Percentiles rank a stretch among this genome's conserved stretches.
Conservation (phyloP, 2,888 invertebrate genomes). For the Drosophila prolongata region DNA sequence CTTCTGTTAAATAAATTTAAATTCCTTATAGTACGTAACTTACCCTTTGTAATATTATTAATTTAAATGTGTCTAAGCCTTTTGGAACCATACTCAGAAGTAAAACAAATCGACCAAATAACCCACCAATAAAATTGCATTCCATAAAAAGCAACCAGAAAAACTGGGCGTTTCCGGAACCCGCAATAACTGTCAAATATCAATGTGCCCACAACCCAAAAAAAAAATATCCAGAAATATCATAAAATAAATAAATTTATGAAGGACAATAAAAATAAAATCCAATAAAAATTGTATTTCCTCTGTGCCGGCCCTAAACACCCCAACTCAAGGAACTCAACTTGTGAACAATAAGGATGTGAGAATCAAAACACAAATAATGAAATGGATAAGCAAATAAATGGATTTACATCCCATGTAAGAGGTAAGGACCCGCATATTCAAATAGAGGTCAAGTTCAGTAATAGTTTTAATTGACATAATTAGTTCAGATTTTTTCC, state of each 20-base stretch:
- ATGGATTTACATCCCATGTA: slow-evolving; percentile 24
- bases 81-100: too few relatives aligned
- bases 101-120: slow-evolving; percentile 13
- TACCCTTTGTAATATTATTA: too few relatives aligned
- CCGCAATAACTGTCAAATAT: slow-evolving; percentile 75
- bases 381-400: slow-evolving; percentile 14
- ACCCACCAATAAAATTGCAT: slow-evolving; percentile 7
- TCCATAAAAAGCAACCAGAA: slow-evolving; percentile 32
- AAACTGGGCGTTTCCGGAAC: slow-evolving; percentile 69
- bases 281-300: slow-evolving; percentile 60
- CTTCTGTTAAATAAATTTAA: too few relatives aligned
- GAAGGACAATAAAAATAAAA: slow-evolving; percentile 72
- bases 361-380: slow-evolving; percentile 33
- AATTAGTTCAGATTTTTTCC: slow-evolving; percentile 35
- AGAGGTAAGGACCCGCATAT: slow-evolving; percentile 53
- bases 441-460: slow-evolving; percentile 76
- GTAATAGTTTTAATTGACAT: slow-evolving; percentile 68
- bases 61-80: neutral
- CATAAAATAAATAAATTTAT: slow-evolving; percentile 70
- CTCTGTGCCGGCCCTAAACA: neutral
- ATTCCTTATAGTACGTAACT: too few relatives aligned
- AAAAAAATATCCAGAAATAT: slow-evolving; percentile 41
- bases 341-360: slow-evolving; percentile 57
- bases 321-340: slow-evolving; percentile 13
- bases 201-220: slow-evolving; percentile 49